Percentiles rank a stretch among this genome's conserved stretches.
Conservation (phyloP, 2,797 vertebrate genomes). For the Macrochelys suwanniensis region DNA sequence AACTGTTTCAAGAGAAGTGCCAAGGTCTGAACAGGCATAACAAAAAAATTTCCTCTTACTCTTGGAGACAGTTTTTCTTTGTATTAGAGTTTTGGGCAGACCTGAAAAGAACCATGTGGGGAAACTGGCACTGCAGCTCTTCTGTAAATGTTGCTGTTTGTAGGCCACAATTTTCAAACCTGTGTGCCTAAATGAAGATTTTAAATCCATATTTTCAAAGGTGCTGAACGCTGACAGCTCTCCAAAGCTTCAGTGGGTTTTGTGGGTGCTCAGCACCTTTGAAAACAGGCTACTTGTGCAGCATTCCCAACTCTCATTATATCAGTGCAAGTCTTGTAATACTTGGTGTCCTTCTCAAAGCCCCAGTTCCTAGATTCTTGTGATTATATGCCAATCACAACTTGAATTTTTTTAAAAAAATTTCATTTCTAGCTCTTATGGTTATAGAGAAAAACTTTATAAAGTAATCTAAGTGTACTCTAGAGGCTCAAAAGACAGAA, state of each 20-base stretch:
- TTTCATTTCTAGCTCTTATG: not conserved
- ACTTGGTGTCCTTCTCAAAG: not conserved
- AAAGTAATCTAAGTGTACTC: fast-evolving
- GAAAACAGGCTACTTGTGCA: not conserved
- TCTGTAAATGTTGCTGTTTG: not conserved
- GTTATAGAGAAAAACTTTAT: not conserved
- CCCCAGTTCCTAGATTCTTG: not conserved
- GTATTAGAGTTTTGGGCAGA: not conserved
- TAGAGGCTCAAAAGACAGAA: not conserved
- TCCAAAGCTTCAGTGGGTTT: not conserved
- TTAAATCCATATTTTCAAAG: not conserved
- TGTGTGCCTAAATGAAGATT: not conserved
- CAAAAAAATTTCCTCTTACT: not conserved
- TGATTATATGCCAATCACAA: not conserved
- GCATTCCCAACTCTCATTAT: not conserved
- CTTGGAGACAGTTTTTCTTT: not conserved
- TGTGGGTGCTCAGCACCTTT: not conserved
- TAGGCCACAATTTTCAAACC: fast-evolving
- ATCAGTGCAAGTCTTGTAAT: not conserved
- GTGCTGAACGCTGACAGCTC: not conserved
- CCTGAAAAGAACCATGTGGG: fast-evolving
- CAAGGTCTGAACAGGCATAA: not conserved
- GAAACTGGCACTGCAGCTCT: not conserved
- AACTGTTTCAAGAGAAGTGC: not conserved
- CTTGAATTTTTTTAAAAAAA: not conserved